Conservation (phyloP, 2,113 vertebrate genomes). For the Accipiter virgatus region DNA sequence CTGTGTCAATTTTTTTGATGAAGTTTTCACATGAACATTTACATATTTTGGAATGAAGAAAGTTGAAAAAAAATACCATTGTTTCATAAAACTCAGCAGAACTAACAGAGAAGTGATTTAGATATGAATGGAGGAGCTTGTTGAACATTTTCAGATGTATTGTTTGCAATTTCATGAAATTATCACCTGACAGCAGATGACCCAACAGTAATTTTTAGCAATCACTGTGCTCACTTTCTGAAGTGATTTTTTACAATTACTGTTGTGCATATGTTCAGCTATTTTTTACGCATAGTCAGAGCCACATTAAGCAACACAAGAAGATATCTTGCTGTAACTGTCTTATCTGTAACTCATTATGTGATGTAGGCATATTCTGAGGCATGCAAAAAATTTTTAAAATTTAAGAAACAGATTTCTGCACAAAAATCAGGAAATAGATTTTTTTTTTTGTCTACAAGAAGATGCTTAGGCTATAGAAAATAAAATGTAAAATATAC, state of each 20-base stretch:
- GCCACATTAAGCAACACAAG: not conserved
- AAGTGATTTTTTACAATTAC: not conserved
- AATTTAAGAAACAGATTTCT: not conserved
- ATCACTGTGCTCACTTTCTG: not conserved
- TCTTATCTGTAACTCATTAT: not conserved
- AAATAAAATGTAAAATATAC: not conserved
- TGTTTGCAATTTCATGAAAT: not conserved
- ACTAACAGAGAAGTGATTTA: not conserved
- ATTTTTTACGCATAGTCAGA: not conserved
- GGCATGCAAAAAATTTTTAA: not conserved
- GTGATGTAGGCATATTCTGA: not conserved
- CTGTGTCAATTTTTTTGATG: not conserved
- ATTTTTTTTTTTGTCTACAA: not conserved
- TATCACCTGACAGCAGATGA: not conserved
- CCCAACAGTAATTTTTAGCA: not conserved
- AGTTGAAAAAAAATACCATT: not conserved
- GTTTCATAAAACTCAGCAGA: not conserved
- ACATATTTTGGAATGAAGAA: not conserved
- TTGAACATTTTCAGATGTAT: not conserved
- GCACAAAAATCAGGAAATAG: not conserved
- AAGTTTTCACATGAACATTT: not conserved
- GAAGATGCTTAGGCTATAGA: not conserved
- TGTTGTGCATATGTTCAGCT: not conserved
- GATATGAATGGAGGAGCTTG: rapidly evolving
- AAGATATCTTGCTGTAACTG: not conserved